Evolutionary conservation across 2,888 invertebrate genomes (phyloP).

Genomic region (Cheilosia vulpina): DNA sequence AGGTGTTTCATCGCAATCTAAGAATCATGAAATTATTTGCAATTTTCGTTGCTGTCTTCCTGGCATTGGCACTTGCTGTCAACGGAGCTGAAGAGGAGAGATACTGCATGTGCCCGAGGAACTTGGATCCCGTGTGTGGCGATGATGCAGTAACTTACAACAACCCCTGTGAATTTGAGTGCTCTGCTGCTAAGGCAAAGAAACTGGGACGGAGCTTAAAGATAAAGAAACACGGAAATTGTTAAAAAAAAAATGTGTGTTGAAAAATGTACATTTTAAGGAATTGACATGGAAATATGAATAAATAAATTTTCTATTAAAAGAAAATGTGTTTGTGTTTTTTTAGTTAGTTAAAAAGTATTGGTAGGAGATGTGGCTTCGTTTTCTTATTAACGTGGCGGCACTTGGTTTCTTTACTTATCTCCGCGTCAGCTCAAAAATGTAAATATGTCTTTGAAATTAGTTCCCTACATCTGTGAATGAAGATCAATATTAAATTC

Average conservation of each 20-base stretch:
- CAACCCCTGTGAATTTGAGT: conserved; percentile 78
- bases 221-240: conserved; percentile 30
- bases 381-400: too few species aligned
- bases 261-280: background rate
- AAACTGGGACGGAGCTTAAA: conserved; percentile 25
- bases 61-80: conserved; percentile 39
- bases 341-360: too few species aligned
- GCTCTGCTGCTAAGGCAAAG: conserved; percentile 62
- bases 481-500: too few species aligned
- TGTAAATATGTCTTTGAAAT: too few species aligned
- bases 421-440: too few species aligned
- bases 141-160: conserved; percentile 77
- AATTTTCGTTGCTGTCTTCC: conserved; percentile 53
- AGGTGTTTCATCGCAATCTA: background rate
- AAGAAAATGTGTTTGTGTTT: too few species aligned
- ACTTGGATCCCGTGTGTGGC: conserved; percentile 76
- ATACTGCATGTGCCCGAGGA: conserved; percentile 76
- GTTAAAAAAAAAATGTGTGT: conserved; percentile 1
- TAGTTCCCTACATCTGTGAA: too few species aligned
- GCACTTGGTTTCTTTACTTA: too few species aligned
- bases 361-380: too few species aligned
- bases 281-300: too few species aligned
- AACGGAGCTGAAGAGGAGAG: conserved; percentile 11
- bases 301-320: too few species aligned
- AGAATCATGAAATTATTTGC: conserved; percentile 53